Evolutionary conservation across 2,888 invertebrate genomes (phyloP), one percentile per base, ranked within the genome.

Genomic region (Yponomeuta plumbellus): DNA sequence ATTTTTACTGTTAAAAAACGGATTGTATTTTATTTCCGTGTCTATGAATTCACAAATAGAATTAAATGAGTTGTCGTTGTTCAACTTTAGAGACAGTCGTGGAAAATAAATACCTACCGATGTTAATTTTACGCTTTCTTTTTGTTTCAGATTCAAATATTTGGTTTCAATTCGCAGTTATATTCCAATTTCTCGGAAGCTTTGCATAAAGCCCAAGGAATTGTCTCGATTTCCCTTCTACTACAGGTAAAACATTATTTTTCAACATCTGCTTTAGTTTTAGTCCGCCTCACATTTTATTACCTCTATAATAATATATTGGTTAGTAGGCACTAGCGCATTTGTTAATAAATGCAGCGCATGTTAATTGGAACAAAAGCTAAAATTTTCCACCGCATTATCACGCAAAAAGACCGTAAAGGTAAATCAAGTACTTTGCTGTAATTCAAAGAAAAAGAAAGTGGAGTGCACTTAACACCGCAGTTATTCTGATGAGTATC

Each of bases 151-250:
- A 96, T 99, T 82, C 99, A 99, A 93, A 96, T 99, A 92, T 97
- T 98, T 90, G 99, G 98, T 77, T 99, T 97, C 93, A 99, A 99
- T 92, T 97, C 97, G 69, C 98, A 99, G 90, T 94, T 99, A 74
- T 99, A 99, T 92, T 95, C 95, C 79, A 99, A 99, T 93, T 97
- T 98, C 91, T 96, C 98, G 67, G 97, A 98, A 87, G 99, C 99
- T 71, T 92, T 97, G 77, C 96, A 96, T 83, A 95, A 97, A 83
- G 97, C 98, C 70, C 97, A 98, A 86, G 99, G 99, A 78, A 95
- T 99, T 81, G 97, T 98, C 73, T 98, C 97, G 70, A 96, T 99
- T 80, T 97, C 98, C 70, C 93, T 99, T 73, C 94, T 99, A 75
- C 92, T 99, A 75, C 98, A 99, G 96, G 99, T 99, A 92, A 89